Conservation (phyloP, 2,888 invertebrate genomes). For the Volucella inflata region DNA sequence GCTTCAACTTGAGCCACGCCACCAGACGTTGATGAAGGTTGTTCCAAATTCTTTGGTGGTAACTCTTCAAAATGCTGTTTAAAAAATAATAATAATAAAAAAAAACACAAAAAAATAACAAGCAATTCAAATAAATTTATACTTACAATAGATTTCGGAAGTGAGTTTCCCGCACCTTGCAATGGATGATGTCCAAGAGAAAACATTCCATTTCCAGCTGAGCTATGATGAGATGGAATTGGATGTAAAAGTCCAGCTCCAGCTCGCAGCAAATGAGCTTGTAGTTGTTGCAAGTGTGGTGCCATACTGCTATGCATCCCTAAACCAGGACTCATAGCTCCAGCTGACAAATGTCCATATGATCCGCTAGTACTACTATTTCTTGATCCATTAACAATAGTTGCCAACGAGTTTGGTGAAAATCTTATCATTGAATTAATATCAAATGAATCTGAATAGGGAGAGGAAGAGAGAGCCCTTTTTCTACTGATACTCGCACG, state of each 20-base stretch:
- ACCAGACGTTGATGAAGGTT: constrained; percentile 81
- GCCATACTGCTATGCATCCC: constrained; percentile 85
- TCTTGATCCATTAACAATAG: constrained; percentile 91
- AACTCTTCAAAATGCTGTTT: constrained; percentile 77
- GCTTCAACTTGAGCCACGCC: constrained; percentile 82
- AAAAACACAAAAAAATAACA: background rate
- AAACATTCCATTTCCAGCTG: constrained; percentile 79
- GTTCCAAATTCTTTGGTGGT: constrained; percentile 78
- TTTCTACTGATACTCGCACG: constrained; percentile 90
- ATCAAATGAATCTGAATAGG: constrained; percentile 97
- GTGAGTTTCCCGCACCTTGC: constrained; percentile 61
- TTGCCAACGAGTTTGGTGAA: constrained; percentile 95
- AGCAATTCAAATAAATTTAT: background rate
- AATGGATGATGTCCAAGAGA: constrained; percentile 80
- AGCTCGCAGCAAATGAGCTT: constrained; percentile 91
- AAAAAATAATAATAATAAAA: constrained; percentile 5
- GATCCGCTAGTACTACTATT: constrained; percentile 93
- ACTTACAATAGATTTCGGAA: constrained; percentile 73
- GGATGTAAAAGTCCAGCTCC: constrained; percentile 83
- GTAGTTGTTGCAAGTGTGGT: constrained; percentile 89
- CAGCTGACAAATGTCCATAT: constrained; percentile 98
- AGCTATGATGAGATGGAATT: constrained; percentile 80
- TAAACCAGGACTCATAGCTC: constrained; percentile 94
- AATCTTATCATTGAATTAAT: constrained; percentile 98
- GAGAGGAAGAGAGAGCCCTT: constrained; percentile 96